phyloP scores from a whole-genome alignment of 1,140 invertebrate species.

The Cecropterus lyciades region DNA sequence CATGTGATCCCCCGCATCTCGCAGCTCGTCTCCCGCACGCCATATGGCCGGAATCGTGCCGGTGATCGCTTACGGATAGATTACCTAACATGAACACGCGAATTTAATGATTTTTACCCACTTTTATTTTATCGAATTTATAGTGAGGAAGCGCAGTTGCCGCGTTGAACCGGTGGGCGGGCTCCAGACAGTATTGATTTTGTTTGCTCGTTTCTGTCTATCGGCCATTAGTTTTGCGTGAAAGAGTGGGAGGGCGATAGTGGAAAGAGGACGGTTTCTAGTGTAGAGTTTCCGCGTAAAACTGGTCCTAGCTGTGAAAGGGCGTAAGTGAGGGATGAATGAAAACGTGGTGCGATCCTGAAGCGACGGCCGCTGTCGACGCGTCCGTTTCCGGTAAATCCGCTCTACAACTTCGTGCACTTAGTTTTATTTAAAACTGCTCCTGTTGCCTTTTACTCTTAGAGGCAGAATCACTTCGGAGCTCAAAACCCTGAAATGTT shows the following conservation, averaged over 20 bases:
- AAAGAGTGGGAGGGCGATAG: constrained; percentile 55
- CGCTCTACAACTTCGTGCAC: constrained; percentile 75
- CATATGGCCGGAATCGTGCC: not conserved
- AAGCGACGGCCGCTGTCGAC: constrained; percentile 72
- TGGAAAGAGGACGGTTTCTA: constrained; percentile 67
- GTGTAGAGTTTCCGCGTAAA: constrained; percentile 78
- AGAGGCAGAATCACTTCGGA: constrained; percentile 34
- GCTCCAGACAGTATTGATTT: constrained; percentile 82
- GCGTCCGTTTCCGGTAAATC: constrained; percentile 78
- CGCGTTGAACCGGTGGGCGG: constrained; percentile 76
- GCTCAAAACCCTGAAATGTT: constrained; percentile 24
- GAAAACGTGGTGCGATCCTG: constrained; percentile 74
- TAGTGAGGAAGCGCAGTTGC: constrained; percentile 79
- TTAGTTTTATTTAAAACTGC: constrained; percentile 77
- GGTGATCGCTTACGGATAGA: constrained; percentile 22
- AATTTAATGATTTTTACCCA: constrained; percentile 76
- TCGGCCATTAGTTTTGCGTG: constrained; percentile 42
- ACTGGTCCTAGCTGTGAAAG: constrained; percentile 53
- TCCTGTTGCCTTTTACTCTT: constrained; percentile 47
- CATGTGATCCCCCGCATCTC: constrained; percentile 48
- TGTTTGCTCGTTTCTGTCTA: constrained; percentile 64
- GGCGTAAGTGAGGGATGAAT: constrained; percentile 77
- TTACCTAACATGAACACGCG: constrained; percentile 54
- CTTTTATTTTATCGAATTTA: constrained; percentile 82
- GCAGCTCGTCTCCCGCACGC: not conserved